Conservation (phyloP, 2,888 invertebrate species). For the Metacarcinus magister region DNA sequence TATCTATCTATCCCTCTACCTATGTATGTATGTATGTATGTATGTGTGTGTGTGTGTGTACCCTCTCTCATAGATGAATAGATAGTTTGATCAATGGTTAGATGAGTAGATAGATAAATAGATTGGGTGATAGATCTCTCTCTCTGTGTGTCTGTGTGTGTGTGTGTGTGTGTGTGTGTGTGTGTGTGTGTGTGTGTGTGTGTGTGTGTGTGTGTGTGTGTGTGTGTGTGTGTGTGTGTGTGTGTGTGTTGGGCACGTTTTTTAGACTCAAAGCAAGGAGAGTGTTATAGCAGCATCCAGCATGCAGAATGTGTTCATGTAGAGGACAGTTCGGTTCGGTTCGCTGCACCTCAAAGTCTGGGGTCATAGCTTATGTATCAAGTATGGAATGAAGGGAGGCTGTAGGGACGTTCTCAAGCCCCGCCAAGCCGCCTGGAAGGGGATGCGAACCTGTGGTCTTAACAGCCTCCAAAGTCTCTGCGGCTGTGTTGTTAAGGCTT, state of each 20-base stretch:
- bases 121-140: too few species aligned
- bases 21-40: neutral
- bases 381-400: neutral
- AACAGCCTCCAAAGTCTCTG: too few species aligned
- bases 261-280: too few species aligned
- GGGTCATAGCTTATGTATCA: constrained; percentile 21
- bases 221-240: constrained; percentile 15
- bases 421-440: neutral
- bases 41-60: neutral
- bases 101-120: neutral
- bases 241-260: neutral
- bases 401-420: neutral
- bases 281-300: too few species aligned
- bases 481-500: too few species aligned
- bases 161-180: too few species aligned
- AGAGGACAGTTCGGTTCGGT: neutral
- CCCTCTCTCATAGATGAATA: neutral
- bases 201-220: constrained; percentile 26
- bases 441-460: too few species aligned
- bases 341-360: neutral
- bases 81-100: too few species aligned
- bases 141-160: too few species aligned
- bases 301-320: neutral
- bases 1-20: neutral
- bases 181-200: too few species aligned